Evolutionary conservation across 2,113 vertebrate species (phyloP).

Genomic region (Conger conger): DNA sequence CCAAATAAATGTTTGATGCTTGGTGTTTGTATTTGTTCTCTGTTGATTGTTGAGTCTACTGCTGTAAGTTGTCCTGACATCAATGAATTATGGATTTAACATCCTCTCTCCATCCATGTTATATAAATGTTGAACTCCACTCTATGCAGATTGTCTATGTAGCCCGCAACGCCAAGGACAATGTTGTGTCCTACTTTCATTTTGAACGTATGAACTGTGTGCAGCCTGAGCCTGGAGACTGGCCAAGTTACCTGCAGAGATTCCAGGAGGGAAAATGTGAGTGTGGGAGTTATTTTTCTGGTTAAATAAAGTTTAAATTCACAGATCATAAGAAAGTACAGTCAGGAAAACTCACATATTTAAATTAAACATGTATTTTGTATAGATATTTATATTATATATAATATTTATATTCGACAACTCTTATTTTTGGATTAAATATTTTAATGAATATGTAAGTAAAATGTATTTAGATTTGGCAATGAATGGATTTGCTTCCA

Average conservation of each 20-base stretch:
- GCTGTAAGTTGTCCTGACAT: neutral
- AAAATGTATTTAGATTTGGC: too few relatives aligned
- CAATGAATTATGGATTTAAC: neutral
- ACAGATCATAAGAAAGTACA: too few relatives aligned
- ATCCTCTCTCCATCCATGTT: neutral
- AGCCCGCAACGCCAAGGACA: constrained; percentile 85
- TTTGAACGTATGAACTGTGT: constrained; percentile 76
- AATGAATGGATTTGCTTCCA: too few relatives aligned
- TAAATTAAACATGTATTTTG: too few relatives aligned
- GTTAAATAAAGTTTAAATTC: too few relatives aligned
- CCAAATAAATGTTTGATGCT: too few relatives aligned
- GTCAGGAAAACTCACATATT: too few relatives aligned
- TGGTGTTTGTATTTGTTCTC: neutral
- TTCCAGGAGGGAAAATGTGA: constrained; percentile 72
- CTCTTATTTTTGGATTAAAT: too few relatives aligned
- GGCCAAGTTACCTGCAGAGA: constrained; percentile 68
- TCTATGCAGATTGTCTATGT: constrained; percentile 74
- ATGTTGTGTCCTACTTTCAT: constrained; percentile 78
- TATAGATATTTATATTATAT: too few relatives aligned
- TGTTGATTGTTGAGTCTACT: neutral
- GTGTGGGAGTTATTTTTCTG: too few relatives aligned
- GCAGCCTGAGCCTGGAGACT: constrained; percentile 74
- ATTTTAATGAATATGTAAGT: too few relatives aligned
- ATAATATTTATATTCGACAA: too few relatives aligned
- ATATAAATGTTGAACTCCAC: neutral